Evolutionary conservation across 2,797 vertebrate species (phyloP).

Genomic region (Cyprinella venusta): DNA sequence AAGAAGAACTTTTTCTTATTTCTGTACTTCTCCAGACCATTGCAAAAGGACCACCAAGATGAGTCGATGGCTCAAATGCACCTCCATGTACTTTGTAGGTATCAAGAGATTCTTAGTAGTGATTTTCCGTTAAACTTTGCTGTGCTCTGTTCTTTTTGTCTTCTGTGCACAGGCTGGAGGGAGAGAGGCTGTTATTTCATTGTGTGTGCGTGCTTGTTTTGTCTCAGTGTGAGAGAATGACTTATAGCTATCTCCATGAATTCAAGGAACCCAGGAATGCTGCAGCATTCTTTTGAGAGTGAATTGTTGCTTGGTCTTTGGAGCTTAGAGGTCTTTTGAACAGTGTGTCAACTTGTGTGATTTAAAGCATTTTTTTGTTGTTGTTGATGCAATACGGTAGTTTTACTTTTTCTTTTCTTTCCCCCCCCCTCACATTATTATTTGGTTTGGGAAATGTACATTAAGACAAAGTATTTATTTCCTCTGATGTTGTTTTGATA

Average conservation of each 20-base stretch:
- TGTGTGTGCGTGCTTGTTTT: background rate
- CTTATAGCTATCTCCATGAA: slow-evolving; percentile 47
- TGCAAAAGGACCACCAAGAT: slow-evolving; percentile 81
- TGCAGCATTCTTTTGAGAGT: slow-evolving; percentile 39
- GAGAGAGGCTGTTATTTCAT: background rate
- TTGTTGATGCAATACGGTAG: background rate
- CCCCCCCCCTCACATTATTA: no score
- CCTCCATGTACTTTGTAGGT: slow-evolving; percentile 89
- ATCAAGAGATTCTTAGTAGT: slow-evolving; percentile 57
- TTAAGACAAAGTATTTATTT: background rate
- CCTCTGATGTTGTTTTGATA: background rate
- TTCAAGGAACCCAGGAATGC: slow-evolving; percentile 42
- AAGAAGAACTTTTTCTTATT: slow-evolving; percentile 51
- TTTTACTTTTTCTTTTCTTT: slow-evolving; percentile 5
- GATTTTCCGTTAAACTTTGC: slow-evolving; percentile 4
- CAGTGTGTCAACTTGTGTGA: slow-evolving; percentile 54
- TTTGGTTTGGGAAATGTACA: background rate
- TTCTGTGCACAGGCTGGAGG: background rate
- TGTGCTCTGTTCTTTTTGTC: background rate
- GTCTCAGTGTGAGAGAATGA: slow-evolving; percentile 26
- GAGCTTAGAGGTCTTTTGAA: slow-evolving; percentile 28
- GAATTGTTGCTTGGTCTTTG: slow-evolving; percentile 43
- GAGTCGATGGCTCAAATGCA: slow-evolving; percentile 93
- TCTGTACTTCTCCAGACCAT: slow-evolving; percentile 72
- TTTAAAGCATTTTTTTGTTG: background rate